Evolutionary conservation across 2,888 invertebrate species (phyloP), one percentile per base, ranked within the genome.

Genomic region (Orthosia cruda): DNA sequence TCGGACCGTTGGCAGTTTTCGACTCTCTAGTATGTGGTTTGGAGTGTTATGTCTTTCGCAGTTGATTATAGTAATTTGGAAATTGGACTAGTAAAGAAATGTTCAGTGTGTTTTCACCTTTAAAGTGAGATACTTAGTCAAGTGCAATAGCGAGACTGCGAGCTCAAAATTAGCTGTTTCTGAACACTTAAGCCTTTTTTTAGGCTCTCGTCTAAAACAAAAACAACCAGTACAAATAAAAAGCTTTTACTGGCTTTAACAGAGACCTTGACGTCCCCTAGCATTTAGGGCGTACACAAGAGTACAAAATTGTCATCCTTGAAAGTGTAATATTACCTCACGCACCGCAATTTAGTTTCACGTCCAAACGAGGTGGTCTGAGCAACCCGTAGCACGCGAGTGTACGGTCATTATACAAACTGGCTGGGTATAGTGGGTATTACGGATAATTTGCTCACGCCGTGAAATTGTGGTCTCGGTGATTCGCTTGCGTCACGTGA

Each of bases 301-400:
- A n/a, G 58, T 40, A 73, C 76, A 80, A 77, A 79, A 82, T 79
- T 66, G 72, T 64, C 85, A 85, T 85, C 87, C 85, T 84, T 88
- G 80, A 87, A 81, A 86, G 80, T 81, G 69, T 88, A 76, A 81
- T 65, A 74, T 85, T 74, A 87, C 49, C 80, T 61, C 81, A 79
- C 81, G 71, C 80, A 77, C 77, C 73, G 74, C 87, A 86, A 88
- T 89, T 88, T 89, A 88, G 88, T 89, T 89, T 88, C 87, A 77
- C 86, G 81, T 78, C 71, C 52, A 62, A 81, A 80, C 74, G 87
- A 84, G 79, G 84, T 82, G 80, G 85, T 84, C 82, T 87, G 83
- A 54, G 79, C 83, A 88, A 89, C 81, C 79, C 77, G 73, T 75
- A 61, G 71, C 74, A 73, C 76, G 71, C 83, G 76, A 80, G 83